Conservation (phyloP, 2,888 invertebrate genomes). For the Heliothis peltigera region DNA sequence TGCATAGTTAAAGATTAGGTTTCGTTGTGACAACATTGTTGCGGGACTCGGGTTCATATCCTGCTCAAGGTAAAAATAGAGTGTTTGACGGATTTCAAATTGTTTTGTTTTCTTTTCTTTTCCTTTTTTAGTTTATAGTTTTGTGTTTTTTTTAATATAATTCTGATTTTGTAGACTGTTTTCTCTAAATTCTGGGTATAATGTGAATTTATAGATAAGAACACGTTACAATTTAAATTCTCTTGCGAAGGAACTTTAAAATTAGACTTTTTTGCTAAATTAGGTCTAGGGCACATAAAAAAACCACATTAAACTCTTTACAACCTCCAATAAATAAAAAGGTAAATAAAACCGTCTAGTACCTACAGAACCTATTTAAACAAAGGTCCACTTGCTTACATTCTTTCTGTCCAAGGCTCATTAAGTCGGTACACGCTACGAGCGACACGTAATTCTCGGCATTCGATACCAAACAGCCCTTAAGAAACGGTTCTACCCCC, state of each 20-base stretch:
- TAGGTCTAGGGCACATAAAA: no score
- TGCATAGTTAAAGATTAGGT: not conserved
- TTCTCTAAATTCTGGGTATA: no score
- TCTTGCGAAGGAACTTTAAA: no score
- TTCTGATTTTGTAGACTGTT: no score
- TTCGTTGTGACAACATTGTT: not conserved
- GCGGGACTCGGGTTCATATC: not conserved
- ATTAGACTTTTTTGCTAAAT: no score
- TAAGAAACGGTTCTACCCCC: slow-evolving; percentile 78
- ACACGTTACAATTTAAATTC: no score
- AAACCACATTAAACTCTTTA: no score
- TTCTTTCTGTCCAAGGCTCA: slow-evolving; percentile 71
- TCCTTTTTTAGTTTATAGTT: not conserved
- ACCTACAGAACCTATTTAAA: slow-evolving; percentile 44
- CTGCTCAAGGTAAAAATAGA: not conserved
- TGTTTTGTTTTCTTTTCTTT: not conserved
- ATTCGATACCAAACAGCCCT: slow-evolving; percentile 78
- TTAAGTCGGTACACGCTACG: slow-evolving; percentile 70
- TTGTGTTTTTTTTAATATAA: not conserved
- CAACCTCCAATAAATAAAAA: no score
- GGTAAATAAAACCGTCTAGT: not conserved
- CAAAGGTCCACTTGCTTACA: slow-evolving; percentile 61
- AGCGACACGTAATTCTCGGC: slow-evolving; percentile 75
- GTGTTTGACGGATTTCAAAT: not conserved
- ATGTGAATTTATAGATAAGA: no score